Conservation (phyloP, 2,888 invertebrate species). For the Gandaritis pyraliata region DNA sequence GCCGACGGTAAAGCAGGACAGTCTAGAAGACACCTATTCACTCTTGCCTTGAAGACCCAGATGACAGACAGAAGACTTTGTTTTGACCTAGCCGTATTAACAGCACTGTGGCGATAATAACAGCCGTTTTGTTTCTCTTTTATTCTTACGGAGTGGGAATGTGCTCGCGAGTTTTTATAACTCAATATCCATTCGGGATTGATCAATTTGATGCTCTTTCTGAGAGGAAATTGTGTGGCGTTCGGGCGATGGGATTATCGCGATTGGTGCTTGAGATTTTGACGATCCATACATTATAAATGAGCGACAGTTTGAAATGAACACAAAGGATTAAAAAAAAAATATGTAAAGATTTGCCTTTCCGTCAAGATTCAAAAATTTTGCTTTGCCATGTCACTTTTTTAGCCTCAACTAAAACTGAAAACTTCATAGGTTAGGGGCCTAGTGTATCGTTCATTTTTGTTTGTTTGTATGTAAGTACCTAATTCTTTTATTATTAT, state of each 20-base stretch:
- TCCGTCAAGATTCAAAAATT: neutral
- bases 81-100: conserved; percentile 3
- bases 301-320: conserved; percentile 6
- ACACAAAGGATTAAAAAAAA: neutral
- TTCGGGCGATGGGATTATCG: conserved; percentile 19
- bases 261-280: conserved; percentile 28
- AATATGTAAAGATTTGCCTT: neutral
- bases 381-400: no score
- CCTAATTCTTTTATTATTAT: no score
- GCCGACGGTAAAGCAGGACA: no score
- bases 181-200: conserved; percentile 34
- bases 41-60: no score
- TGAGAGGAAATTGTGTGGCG: conserved; percentile 28
- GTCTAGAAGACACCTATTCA: no score
- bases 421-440: no score
- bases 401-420: no score
- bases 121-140: conserved; percentile 38
- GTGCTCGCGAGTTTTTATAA: conserved; percentile 36
- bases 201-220: conserved; percentile 33
- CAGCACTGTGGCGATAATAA: conserved; percentile 31
- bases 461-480: no score
- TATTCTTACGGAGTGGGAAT: conserved; percentile 32
- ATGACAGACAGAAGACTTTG: no score
- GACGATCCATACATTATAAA: conserved; percentile 20
- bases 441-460: no score